Evolutionary conservation across 2,797 vertebrate species (phyloP).

Genomic region (Harpagifer antarcticus): DNA sequence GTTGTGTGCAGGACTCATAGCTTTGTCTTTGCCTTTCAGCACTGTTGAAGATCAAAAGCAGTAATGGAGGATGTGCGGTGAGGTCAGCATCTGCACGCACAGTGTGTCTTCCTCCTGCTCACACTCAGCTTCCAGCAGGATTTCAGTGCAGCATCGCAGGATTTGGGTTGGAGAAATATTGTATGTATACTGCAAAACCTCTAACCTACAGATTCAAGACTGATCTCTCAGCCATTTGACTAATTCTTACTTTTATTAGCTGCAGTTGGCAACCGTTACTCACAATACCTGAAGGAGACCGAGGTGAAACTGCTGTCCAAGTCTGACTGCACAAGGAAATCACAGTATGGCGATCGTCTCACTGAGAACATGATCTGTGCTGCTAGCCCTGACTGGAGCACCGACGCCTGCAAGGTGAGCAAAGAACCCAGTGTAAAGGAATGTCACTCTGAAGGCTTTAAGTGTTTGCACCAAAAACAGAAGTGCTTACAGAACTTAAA

Average conservation of each 20-base stretch:
- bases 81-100: slow-evolving; percentile 85
- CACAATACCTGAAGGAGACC: slow-evolving; percentile 87
- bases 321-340: slow-evolving; percentile 71
- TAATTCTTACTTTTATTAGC: slow-evolving; percentile 19
- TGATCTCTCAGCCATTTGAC: neutral
- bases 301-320: slow-evolving; percentile 85
- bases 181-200: slow-evolving; percentile 77
- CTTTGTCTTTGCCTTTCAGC: slow-evolving; percentile 79
- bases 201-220: neutral
- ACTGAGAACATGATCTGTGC: slow-evolving; percentile 94
- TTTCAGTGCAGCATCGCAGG: slow-evolving; percentile 88
- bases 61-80: slow-evolving; percentile 78
- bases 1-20: slow-evolving; percentile 10
- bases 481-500: neutral
- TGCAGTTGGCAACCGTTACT: slow-evolving; percentile 70
- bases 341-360: slow-evolving; percentile 77
- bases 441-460: neutral
- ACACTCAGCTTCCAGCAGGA: slow-evolving; percentile 72
- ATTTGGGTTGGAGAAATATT: slow-evolving; percentile 83
- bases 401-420: slow-evolving; percentile 90
- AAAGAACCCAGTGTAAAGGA: neutral
- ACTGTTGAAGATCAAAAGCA: slow-evolving; percentile 87
- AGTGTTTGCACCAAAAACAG: neutral
- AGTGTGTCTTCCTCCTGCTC: slow-evolving; percentile 88
- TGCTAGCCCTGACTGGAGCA: slow-evolving; percentile 85